Conservation (phyloP, 2,888 invertebrate genomes). For the Megalurothrips usitatus region DNA sequence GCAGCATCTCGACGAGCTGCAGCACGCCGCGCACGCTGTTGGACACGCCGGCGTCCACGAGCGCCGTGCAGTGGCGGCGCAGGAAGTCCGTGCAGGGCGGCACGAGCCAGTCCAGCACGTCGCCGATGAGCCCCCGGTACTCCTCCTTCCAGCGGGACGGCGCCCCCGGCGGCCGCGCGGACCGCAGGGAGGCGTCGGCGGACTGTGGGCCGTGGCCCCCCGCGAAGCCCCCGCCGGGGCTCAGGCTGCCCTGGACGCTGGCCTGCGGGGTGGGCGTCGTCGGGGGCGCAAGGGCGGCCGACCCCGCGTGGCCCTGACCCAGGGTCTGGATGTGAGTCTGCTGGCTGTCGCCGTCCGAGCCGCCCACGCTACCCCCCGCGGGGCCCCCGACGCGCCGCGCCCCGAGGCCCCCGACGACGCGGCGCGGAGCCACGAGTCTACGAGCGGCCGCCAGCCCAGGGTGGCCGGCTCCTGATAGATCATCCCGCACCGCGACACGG, state of each 20-base stretch:
- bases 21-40: constrained; percentile 67
- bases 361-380: constrained; percentile 34
- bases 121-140: constrained; percentile 55
- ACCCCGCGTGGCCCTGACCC: not conserved
- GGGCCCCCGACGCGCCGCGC: constrained; percentile 20
- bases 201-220: not conserved
- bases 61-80: constrained; percentile 61
- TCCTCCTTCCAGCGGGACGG: constrained; percentile 52
- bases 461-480: constrained; percentile 82
- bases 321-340: too few relatives aligned
- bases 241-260: not conserved
- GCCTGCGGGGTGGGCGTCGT: constrained; percentile 48
- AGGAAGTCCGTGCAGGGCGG: constrained; percentile 71
- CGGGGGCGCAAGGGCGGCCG: not conserved
- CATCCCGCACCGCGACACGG: constrained; percentile 86
- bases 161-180: not conserved
- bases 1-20: constrained; percentile 68
- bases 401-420: constrained; percentile 35
- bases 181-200: too few relatives aligned
- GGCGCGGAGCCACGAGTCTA: constrained; percentile 72
- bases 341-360: not conserved
- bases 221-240: not conserved
- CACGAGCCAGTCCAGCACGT: constrained; percentile 71
- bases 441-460: constrained; percentile 76
- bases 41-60: constrained; percentile 64